Conservation (phyloP, 2,113 vertebrate genomes). For the Labeo catla region DNA sequence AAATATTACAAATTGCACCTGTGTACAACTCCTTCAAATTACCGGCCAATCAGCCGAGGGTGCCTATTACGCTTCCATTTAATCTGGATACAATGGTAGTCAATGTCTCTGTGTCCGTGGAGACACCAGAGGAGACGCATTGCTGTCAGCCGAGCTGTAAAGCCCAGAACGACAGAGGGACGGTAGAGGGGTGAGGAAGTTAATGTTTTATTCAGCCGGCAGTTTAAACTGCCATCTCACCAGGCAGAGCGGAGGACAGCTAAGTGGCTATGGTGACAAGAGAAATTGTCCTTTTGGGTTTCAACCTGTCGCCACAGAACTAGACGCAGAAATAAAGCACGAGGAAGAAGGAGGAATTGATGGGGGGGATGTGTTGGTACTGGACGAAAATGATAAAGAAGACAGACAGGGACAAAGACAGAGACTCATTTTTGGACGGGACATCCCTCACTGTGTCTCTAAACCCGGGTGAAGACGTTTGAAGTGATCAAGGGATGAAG, state of each 20-base stretch:
- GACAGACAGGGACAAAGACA: slow-evolving; percentile 42
- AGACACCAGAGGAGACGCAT: slow-evolving; percentile 91
- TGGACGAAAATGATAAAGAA: slow-evolving; percentile 72
- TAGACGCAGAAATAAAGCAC: slow-evolving; percentile 81
- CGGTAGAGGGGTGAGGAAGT: slow-evolving; percentile 91
- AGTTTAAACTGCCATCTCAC: slow-evolving; percentile 98
- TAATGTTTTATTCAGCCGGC: slow-evolving; percentile 99
- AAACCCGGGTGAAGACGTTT: background rate
- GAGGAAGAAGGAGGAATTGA: slow-evolving; percentile 77
- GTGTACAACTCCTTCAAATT: slow-evolving; percentile 99
- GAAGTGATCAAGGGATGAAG: background rate
- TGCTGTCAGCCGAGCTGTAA: slow-evolving; percentile 92
- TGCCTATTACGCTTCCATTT: slow-evolving; percentile 99
- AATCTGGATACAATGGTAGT: slow-evolving; percentile 99
- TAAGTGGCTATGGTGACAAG: slow-evolving; percentile 99
- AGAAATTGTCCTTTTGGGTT: slow-evolving; percentile 98
- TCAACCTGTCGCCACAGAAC: slow-evolving; percentile 97
- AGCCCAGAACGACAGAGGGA: slow-evolving; percentile 83
- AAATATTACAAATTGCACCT: slow-evolving; percentile 99
- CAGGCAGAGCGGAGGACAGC: slow-evolving; percentile 85
- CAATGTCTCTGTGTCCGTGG: slow-evolving; percentile 96
- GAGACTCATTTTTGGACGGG: slow-evolving; percentile 23
- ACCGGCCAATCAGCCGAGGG: slow-evolving; percentile 99
- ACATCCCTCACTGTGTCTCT: background rate
- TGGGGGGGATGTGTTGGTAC: slow-evolving; percentile 65